Evolutionary conservation across 2,888 invertebrate genomes (phyloP), one percentile per base, ranked within the genome.

Genomic region (Eupithecia insigniata): DNA sequence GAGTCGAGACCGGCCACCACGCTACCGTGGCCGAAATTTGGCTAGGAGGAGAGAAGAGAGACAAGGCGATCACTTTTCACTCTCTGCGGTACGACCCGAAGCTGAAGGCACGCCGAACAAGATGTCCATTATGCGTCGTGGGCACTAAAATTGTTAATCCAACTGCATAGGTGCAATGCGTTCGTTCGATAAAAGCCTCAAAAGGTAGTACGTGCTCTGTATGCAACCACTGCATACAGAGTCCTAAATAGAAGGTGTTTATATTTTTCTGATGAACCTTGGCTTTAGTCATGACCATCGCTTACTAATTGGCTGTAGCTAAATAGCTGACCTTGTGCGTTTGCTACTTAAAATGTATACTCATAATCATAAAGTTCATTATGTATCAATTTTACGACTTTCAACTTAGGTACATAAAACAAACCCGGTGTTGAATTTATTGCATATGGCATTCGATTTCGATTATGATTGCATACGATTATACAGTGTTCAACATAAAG

Each of bases 181-280:
- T 30, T 28, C 28, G 16, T 30, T 28, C 18, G 60, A 28, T 2
- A 60, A 30, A 60, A 7, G 30, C 18, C 60, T 16, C 6, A 60
- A 28, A 60, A 8, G 1, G 8, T 22, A 22, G 8, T 22, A 22
- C 2, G 10, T 10, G 12, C 58, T 58, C 32, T 28, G 62, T 26
- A 64, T 62, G 34, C 62, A 28, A 18, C 30, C 22, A 16, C 6
- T 64, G 14, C 77, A 79, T 69, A 51, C 46, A n/a, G 46, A 51
- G 86, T 88, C 84, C 83, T 76, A 83, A 86, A 80, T 82, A 80
- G 83, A 78, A 80, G 81, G 81, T 81, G 82, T 82, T 83, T 2
- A 22, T 81, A 86, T 83, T 83, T 83, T 87, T 78, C 81, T 78
- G 79, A 77, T 62, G 79, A 81, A 81, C 89, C 88, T 88, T 87